phyloP scores from a whole-genome alignment of 2,888 invertebrate species.

The Chydorus sphaericus region DNA sequence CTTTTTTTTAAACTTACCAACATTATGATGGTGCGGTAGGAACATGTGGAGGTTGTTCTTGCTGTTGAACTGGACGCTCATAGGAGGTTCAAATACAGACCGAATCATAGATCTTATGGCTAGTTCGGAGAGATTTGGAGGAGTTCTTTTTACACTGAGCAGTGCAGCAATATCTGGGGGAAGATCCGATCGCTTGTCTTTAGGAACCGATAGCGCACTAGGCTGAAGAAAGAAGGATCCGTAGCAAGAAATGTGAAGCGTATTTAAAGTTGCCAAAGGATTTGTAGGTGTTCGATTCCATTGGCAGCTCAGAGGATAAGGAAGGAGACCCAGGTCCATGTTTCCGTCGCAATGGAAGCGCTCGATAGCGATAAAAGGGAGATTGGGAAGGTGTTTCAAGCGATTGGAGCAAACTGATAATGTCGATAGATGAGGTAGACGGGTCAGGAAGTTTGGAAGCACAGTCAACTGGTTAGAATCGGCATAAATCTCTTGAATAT shows the following conservation, averaged over 20 bases:
- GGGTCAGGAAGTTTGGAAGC: conserved; percentile 3
- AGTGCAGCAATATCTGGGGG: background rate
- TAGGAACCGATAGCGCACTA: too few relatives aligned
- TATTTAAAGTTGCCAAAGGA: background rate
- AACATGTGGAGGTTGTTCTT: background rate
- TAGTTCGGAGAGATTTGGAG: background rate
- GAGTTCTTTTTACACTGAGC: background rate
- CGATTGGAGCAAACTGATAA: conserved; percentile 19
- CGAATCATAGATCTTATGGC: background rate
- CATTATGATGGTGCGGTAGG: too few relatives aligned
- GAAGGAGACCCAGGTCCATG: background rate
- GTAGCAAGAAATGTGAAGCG: background rate
- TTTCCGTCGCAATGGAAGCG: conserved; percentile 10
- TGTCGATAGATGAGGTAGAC: background rate
- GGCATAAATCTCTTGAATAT: background rate
- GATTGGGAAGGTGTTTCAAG: conserved; percentile 18
- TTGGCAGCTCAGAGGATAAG: conserved; percentile 7
- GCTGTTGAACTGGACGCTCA: background rate
- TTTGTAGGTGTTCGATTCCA: background rate
- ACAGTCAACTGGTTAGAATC: background rate
- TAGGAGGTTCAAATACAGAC: background rate
- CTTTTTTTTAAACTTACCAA: too few relatives aligned
- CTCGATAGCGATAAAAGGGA: conserved; percentile 17
- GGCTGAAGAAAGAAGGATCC: too few relatives aligned
- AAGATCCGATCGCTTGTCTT: too few relatives aligned